phyloP scores from a whole-genome alignment of 1,140 invertebrate genomes.

The Limonius californicus region DNA sequence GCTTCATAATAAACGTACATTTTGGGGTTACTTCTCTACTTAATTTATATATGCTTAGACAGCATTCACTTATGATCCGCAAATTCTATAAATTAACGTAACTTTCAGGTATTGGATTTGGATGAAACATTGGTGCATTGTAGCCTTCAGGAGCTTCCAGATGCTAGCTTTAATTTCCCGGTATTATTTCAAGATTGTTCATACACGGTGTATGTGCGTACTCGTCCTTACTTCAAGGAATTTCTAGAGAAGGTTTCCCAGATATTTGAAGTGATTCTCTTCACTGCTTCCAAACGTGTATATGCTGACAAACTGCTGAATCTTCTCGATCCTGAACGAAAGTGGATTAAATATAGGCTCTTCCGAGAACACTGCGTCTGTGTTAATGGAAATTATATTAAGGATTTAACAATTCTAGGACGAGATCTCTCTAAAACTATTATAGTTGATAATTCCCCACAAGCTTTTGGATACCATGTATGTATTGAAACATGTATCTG shows the following conservation, averaged over 20 bases:
- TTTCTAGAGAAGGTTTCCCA: constrained; percentile 86
- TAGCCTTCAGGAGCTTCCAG: constrained; percentile 85
- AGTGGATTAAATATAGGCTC: constrained; percentile 86
- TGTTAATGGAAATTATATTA: constrained; percentile 95
- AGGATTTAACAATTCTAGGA: constrained; percentile 90
- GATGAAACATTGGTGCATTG: constrained; percentile 97
- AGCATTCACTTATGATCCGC: too few species aligned
- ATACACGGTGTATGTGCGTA: constrained; percentile 82
- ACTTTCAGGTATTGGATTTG: constrained; percentile 56
- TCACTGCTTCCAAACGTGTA: constrained; percentile 93
- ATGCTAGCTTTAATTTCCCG: constrained; percentile 91
- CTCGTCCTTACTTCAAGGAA: constrained; percentile 85
- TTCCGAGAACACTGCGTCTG: constrained; percentile 95
- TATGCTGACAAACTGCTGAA: constrained; percentile 95
- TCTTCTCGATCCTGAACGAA: constrained; percentile 83
- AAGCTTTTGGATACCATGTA: constrained; percentile 86
- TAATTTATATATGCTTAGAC: too few species aligned
- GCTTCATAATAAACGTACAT: too few species aligned
- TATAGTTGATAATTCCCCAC: constrained; percentile 90
- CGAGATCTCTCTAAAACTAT: constrained; percentile 89
- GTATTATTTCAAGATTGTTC: constrained; percentile 84
- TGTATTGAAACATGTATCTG: constrained; percentile 26
- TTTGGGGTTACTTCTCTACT: too few species aligned
- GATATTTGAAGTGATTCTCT: constrained; percentile 92
- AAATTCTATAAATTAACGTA: not conserved